These are phyloP conservation scores for Micromussa lordhowensis DNA, from an alignment of 92 coral and sea anemone genomes.

Conservation along the genomic window DNA sequence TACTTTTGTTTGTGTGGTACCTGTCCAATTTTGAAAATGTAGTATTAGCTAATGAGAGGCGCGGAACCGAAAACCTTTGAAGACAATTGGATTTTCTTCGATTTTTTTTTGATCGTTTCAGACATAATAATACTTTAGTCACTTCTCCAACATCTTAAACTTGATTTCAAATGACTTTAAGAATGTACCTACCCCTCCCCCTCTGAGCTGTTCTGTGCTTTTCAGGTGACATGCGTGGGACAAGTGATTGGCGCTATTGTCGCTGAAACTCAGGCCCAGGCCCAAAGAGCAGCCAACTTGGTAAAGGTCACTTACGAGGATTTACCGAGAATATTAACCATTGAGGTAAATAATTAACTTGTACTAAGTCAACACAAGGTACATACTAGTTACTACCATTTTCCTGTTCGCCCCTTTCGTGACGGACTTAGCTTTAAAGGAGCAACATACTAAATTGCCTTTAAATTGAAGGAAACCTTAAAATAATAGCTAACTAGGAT, in stretches of 20 bases:
- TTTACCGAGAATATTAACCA: slow-evolving; percentile 76
- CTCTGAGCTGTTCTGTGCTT: neutral
- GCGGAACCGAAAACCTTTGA: neutral
- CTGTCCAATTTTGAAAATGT: too few relatives aligned
- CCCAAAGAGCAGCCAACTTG: slow-evolving; percentile 86
- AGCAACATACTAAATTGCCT: too few relatives aligned
- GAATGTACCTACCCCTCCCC: neutral
- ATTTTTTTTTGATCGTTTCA: too few relatives aligned
- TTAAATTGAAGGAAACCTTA: too few relatives aligned
- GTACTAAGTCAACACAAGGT: neutral
- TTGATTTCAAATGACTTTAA: neutral
- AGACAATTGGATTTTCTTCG: too few relatives aligned
- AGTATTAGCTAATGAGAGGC: too few relatives aligned
- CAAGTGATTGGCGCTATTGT: slow-evolving; percentile 86
- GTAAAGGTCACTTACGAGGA: slow-evolving; percentile 81
- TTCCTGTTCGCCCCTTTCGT: neutral
- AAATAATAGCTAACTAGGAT: too few relatives aligned
- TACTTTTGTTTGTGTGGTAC: too few relatives aligned
- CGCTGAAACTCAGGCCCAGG: slow-evolving; percentile 92
- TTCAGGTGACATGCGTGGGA: slow-evolving; percentile 83
- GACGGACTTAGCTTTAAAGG: neutral
- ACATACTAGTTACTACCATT: neutral
- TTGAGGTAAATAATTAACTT: slow-evolving; percentile 63
- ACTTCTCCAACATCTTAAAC: too few relatives aligned
- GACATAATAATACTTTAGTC: too few relatives aligned